Base-by-base conservation (phyloP, 2,797 vertebrate genomes). In the Tokudaia tokunoshimensis region DNA sequence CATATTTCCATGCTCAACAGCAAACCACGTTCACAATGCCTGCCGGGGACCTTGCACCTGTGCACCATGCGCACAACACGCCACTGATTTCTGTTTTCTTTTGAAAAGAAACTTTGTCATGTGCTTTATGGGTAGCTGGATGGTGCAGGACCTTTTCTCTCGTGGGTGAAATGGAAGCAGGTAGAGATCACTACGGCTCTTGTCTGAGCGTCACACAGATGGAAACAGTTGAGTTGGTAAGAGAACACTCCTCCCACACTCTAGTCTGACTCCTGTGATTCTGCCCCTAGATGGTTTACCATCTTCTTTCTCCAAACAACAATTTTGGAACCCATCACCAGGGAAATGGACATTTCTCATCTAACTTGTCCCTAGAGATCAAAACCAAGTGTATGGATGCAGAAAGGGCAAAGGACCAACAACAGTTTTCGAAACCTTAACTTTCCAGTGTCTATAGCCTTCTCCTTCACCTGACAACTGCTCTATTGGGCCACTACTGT, bases 311-410 rank as follows among this genome's bases (percentile, higher is more conserved):
- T 92, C 65, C 6, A 41, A 84, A 88, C 20, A 57, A 44, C 37
- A 78, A 29, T 34, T 44, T 50, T 5, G 59, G 31, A 44, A 50
- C 61, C 57, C 67, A 70, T 19, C n/a, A 47, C 55, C 65, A 82
- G 72, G 22, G 90, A 88, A 65, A 67, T 91, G 59, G 50, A 57
- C 59, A 41, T 80, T 78, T 85, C 79, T 63, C 72, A 95, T 59
- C 85, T 92, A 74, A 79, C 55, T 74, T 88, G 82, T 89, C 83
- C 78, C 34, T 3, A 22, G 52, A 41, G 31, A 91, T 59, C 81
- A 37, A 88, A 95, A 63, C 86, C 80, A 76, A 78, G 37, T 52
- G 37, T 84, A 76, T 76, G 59, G 9, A 20, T 17, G 67, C 34
- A 75, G 61, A 86, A 75, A 41, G 22, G n/a, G 20, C 3, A 7